Base-by-base conservation (phyloP, 2,113 vertebrate genomes). In the Ariopsis seemanni region DNA sequence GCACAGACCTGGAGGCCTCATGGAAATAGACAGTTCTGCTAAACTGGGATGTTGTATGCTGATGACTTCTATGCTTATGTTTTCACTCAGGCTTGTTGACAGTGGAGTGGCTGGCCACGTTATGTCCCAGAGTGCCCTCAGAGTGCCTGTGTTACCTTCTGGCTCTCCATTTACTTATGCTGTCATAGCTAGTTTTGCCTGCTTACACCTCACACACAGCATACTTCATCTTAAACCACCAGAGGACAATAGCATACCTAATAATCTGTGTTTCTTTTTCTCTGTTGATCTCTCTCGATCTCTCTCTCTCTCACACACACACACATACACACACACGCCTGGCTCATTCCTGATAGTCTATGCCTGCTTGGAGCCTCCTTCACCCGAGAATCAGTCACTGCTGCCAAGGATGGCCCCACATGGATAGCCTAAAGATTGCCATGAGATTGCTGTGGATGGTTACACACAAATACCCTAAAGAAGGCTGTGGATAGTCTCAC, bases 61-160 rank as follows among this genome's bases (percentile, higher is more conserved):
- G 34, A 9, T 5, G 1, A 58, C 53, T 7, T 15, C 4, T 4
- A 5, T 17, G 8, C 27, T 30, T 27, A 20, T 7, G 50, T 27
- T 7, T 42, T 60, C 17, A 60, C 8, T 15, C 27, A 58, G 27
- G n/a, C 34, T 80, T 80, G 17, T 5, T 30, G 78, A 58, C 17
- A 57, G 3, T 53, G 22, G 11, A 53, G 27, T 30, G 79, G 2
- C 55, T 42, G 55, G 11, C 17, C 22, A 9, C 15, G 30, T 80
- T 27, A 58, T 80, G 17, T 80, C 77, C 77, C 77, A 80, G 27
- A 58, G 53, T 80, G 53, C 53, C 27, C 53, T 80, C 77, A 80
- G 34, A 42, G 34, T 80, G 77, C 14, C 53, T 30, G n/a, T 79
- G 77, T 55, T 57, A 10, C 77, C 77, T 79, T 79, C 14, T 80